These are phyloP conservation scores for Psammodynastes pulverulentus DNA, from an alignment of 2,113 vertebrate species.

Conservation along the genomic window DNA sequence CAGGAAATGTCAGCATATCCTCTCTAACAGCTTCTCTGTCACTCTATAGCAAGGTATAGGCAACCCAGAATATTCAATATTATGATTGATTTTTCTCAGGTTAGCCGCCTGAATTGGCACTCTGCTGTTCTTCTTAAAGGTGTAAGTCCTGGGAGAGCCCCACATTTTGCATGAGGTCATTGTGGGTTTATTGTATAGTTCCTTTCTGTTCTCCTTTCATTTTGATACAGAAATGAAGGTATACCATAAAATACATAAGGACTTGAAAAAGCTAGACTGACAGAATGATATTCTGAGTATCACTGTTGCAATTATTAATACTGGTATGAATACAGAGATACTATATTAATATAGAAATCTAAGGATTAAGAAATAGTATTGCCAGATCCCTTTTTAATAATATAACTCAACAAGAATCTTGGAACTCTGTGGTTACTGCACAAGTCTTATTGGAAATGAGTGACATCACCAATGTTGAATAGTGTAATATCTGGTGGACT, in stretches of 20 bases:
- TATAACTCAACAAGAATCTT: background rate
- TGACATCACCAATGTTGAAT: background rate
- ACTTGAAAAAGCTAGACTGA: background rate
- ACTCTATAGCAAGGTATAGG: background rate
- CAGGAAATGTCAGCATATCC: slow-evolving; percentile 1
- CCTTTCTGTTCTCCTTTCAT: background rate
- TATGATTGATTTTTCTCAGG: slow-evolving; percentile 22
- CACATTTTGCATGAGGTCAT: background rate
- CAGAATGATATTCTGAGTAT: background rate
- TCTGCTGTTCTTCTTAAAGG: slow-evolving; percentile 4
- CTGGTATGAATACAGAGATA: background rate
- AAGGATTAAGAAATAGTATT: background rate
- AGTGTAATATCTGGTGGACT: background rate
- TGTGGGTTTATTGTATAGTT: background rate
- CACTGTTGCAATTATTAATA: background rate
- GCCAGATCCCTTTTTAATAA: background rate
- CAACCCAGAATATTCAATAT: background rate
- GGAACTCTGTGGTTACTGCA: background rate
- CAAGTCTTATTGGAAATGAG: background rate
- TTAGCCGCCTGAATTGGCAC: background rate
- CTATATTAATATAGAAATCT: background rate
- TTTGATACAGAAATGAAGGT: background rate
- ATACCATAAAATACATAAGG: background rate
- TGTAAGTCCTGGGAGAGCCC: background rate
- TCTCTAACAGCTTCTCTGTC: background rate